Percentiles rank a stretch among this genome's conserved stretches.
These are phyloP conservation scores for Holothuria glaberrima DNA, from an alignment of 35 echinoderm and acorn worm genomes.

Conservation along the genomic window DNA sequence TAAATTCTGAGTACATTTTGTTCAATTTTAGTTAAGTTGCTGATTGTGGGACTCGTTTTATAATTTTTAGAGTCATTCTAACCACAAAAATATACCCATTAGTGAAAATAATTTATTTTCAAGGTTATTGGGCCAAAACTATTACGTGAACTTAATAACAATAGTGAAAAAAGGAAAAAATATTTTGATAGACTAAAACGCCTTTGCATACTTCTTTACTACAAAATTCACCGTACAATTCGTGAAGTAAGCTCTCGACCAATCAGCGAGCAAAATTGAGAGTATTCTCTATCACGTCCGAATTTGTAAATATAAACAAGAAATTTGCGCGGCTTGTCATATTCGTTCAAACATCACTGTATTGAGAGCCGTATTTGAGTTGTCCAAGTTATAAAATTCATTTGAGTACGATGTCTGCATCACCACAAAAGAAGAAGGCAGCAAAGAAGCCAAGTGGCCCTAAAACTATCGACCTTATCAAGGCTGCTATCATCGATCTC, in stretches of 20 bases:
- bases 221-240: neutral
- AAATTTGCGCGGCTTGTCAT: neutral
- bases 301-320: neutral
- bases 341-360: neutral
- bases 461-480: constrained; percentile 21
- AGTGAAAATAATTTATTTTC: neutral
- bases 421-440: constrained; percentile 15
- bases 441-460: constrained; percentile 8
- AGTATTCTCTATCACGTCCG: constrained; percentile 44
- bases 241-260: neutral
- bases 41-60: neutral
- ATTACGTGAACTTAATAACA: too few species aligned
- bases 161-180: neutral
- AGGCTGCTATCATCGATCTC: constrained; percentile 31
- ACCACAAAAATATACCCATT: neutral
- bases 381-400: too few species aligned
- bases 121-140: too few species aligned
- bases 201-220: neutral
- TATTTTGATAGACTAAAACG: constrained; percentile 42
- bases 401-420: neutral
- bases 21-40: neutral
- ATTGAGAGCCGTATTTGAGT: too few species aligned
- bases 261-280: neutral
- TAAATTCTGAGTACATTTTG: neutral
- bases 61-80: neutral